Evolutionary conservation across 2,113 vertebrate genomes (phyloP).

Genomic region (Misgurnus mizolepis): DNA sequence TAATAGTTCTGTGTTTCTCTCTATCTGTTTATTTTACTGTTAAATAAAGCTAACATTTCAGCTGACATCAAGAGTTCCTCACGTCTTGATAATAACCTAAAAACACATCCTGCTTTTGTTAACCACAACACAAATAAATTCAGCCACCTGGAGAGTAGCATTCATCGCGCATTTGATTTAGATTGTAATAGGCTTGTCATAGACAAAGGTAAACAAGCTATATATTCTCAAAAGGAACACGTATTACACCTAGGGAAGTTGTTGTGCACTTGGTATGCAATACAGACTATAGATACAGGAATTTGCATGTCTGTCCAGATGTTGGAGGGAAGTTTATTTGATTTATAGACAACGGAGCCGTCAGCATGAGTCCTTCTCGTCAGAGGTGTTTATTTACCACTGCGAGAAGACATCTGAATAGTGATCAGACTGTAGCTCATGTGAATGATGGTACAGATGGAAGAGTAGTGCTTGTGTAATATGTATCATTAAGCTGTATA

Average conservation of each 20-base stretch:
- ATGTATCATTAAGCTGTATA: too few relatives aligned
- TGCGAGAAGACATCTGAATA: slow-evolving; percentile 28
- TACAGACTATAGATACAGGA: slow-evolving; percentile 47
- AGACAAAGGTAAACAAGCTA: slow-evolving; percentile 31
- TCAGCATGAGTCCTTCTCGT: slow-evolving; percentile 23
- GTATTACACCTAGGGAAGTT: slow-evolving; percentile 25
- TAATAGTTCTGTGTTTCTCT: neutral
- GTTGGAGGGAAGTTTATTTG: slow-evolving; percentile 49
- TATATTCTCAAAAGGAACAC: slow-evolving; percentile 41
- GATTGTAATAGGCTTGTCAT: neutral
- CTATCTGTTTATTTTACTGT: neutral
- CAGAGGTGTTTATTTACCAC: slow-evolving; percentile 28
- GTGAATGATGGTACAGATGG: neutral
- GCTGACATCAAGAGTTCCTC: too few relatives aligned
- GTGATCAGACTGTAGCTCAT: slow-evolving; percentile 23
- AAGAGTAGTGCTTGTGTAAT: too few relatives aligned
- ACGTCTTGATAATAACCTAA: neutral
- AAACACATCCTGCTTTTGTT: slow-evolving; percentile 27
- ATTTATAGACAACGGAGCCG: slow-evolving; percentile 50
- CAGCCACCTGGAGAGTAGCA: slow-evolving; percentile 2
- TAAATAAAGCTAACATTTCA: too few relatives aligned
- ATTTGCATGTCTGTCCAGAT: slow-evolving; percentile 57
- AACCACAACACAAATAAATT: slow-evolving; percentile 23
- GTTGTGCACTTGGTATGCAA: slow-evolving; percentile 14
- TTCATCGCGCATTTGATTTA: slow-evolving; percentile 23